phyloP scores from a whole-genome alignment of 2,888 invertebrate species.

The Eurois occulta region DNA sequence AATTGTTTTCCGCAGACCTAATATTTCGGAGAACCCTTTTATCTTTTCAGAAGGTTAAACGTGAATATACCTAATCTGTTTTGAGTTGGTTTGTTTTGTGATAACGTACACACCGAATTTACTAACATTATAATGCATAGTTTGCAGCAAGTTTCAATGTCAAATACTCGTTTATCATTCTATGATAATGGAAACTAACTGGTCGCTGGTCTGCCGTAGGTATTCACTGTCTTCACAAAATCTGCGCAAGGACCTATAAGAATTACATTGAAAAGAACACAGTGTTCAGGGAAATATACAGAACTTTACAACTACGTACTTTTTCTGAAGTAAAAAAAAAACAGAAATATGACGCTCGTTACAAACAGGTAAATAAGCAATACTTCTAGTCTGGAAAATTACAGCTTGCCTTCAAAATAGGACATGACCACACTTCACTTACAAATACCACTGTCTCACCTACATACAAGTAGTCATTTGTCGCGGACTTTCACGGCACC shows the following conservation, averaged over 20 bases:
- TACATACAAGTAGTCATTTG: slow-evolving; percentile 47
- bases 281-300: neutral
- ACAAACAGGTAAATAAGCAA: neutral
- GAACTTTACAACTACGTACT: neutral
- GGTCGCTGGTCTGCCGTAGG: neutral
- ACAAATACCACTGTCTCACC: slow-evolving; percentile 27
- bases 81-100: too few relatives aligned
- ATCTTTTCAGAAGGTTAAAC: neutral
- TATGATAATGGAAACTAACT: neutral
- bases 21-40: neutral
- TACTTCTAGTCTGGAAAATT: neutral
- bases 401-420: slow-evolving; percentile 12
- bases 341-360: too few relatives aligned
- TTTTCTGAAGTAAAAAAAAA: neutral
- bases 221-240: neutral
- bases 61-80: neutral
- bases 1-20: neutral
- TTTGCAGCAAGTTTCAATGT: neutral
- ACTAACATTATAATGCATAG: neutral
- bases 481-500: slow-evolving; percentile 57
- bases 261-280: neutral
- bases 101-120: neutral
- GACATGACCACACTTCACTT: slow-evolving; percentile 19
- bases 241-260: neutral
- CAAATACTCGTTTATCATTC: neutral